Base-by-base conservation (phyloP, 2,888 invertebrate species). In the Gnatocerus cornutus region DNA sequence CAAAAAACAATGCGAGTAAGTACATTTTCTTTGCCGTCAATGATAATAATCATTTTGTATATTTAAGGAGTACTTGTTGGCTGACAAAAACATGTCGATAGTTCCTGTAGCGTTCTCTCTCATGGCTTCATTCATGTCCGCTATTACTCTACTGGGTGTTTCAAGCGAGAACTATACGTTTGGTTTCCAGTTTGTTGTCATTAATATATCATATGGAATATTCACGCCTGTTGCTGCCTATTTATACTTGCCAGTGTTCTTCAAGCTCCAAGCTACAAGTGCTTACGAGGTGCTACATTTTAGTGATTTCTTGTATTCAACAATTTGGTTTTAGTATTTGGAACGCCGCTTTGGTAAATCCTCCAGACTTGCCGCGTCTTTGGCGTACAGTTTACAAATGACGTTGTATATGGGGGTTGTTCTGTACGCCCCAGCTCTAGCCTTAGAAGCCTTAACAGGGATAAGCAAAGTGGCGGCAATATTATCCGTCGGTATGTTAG, bases 91-190 rank as follows among this genome's bases (percentile, higher is more conserved):
- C 72, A 93, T 96, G 92, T 89, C 92, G 4, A 87, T 93, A 76
- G 82, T 87, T 5, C 95, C 96, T 0, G 94, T 97, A 0, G 93
- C 95, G 3, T 93, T 96, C 73, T 96, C 96, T 1, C 84, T 97
- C 67, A 95, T 96, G 93, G 95, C 96, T n/a, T 95, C 95, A 41
- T 96, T 96, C 82, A 94, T 97, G 92, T 96, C 96, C 0, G 95
- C 96, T 30, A 90, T 97, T 61, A 94, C 95, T 0, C 83, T 97
- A 41, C 87, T 97, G n/a, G 97, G 97, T 10, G 93, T 96, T 1
- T 93, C 95, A 30, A 90, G 93, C 56, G 97, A 97, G 84, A 94
- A 91, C 82, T 97, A 96, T 84, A 90, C 90, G 75, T 93, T 89
- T 80, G 96, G 96, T 58, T 90, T 93, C 73, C 91, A 93, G 80